phyloP scores from a whole-genome alignment of 1,140 invertebrate genomes.

The Diabrotica virgifera region DNA sequence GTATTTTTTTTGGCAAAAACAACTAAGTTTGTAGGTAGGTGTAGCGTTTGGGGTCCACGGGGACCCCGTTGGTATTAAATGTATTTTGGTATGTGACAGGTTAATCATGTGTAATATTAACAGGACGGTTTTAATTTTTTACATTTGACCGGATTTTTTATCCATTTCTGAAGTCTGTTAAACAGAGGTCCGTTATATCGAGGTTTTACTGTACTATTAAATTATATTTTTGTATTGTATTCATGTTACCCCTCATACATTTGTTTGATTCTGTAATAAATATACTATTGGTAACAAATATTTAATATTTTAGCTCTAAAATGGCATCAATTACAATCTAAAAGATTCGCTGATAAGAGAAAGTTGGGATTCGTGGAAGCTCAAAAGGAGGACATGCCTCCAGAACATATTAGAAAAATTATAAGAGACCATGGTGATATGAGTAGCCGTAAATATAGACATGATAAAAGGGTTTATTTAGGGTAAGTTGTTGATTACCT shows the following conservation, averaged over 20 bases:
- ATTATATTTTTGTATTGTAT: conserved; percentile 13
- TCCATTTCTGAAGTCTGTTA: too few relatives aligned
- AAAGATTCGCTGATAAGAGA: conserved; percentile 95
- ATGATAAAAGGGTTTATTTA: conserved; percentile 98
- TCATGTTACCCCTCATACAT: too few relatives aligned
- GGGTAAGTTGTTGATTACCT: conserved; percentile 58
- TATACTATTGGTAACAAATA: neutral
- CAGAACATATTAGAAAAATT: conserved; percentile 98
- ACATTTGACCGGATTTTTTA: too few relatives aligned
- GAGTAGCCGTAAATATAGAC: conserved; percentile 97
- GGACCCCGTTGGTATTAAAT: too few relatives aligned
- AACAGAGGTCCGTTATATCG: too few relatives aligned
- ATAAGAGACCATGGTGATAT: conserved; percentile 99
- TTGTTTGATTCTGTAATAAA: neutral
- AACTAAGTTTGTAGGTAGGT: too few relatives aligned
- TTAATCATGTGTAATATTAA: too few relatives aligned
- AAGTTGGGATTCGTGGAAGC: conserved; percentile 99
- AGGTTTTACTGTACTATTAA: too few relatives aligned
- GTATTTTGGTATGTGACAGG: too few relatives aligned
- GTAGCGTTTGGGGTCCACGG: too few relatives aligned
- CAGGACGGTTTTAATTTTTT: too few relatives aligned
- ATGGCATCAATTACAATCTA: conserved; percentile 98
- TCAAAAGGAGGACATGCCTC: conserved; percentile 99
- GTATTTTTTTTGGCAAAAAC: too few relatives aligned
- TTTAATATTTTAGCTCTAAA: conserved; percentile 71